These are phyloP conservation scores for Synergus umbraculus DNA, from an alignment of 2,888 invertebrate genomes.

Conservation along the genomic window DNA sequence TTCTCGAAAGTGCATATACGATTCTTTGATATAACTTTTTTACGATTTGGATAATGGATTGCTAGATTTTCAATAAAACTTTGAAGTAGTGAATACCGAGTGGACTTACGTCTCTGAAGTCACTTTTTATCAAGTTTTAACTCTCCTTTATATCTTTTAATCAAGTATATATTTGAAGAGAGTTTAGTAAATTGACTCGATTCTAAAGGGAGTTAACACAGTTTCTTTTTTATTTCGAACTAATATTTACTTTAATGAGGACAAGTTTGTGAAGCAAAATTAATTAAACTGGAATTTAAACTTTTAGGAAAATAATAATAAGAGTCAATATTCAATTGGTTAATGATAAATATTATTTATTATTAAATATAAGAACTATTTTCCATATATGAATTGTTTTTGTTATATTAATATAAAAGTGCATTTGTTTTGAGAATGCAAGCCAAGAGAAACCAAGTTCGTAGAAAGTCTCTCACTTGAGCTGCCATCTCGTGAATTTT, in stretches of 20 bases:
- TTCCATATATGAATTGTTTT: background rate
- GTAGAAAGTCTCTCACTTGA: slow-evolving; percentile 23
- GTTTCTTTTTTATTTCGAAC: background rate
- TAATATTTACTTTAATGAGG: background rate
- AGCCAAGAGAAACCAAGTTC: background rate
- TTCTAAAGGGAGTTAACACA: slow-evolving; percentile 6
- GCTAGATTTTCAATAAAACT: slow-evolving; percentile 34
- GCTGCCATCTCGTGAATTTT: background rate
- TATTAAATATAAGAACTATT: no score
- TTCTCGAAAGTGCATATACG: background rate
- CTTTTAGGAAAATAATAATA: background rate
- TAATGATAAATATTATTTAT: background rate
- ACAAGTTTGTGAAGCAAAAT: background rate
- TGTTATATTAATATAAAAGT: slow-evolving; percentile 23
- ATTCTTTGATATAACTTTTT: slow-evolving; percentile 15
- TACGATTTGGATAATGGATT: slow-evolving; percentile 12
- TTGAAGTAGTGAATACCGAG: background rate
- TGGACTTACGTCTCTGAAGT: slow-evolving; percentile 5
- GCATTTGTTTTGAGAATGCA: slow-evolving; percentile 30
- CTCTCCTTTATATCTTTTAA: slow-evolving; percentile 22
- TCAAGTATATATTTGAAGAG: slow-evolving; percentile 22
- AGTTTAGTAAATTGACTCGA: slow-evolving; percentile 21
- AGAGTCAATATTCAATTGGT: background rate
- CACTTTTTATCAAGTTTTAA: slow-evolving; percentile 35
- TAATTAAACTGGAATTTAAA: background rate